phyloP scores from a whole-genome alignment of 2,888 invertebrate species.

The Desoria tigrina region DNA sequence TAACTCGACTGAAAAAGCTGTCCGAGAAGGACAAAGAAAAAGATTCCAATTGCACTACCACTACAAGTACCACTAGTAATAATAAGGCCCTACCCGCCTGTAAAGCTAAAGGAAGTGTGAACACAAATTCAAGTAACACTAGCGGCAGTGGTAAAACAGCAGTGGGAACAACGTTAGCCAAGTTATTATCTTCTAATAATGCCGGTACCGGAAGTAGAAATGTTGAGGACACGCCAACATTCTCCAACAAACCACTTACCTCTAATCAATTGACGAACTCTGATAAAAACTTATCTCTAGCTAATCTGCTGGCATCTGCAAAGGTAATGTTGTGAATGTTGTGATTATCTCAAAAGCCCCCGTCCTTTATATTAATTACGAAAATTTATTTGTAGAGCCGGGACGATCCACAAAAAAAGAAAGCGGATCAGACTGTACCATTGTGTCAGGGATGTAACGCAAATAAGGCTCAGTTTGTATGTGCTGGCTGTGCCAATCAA shows the following conservation, averaged over 20 bases:
- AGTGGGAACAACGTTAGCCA: conserved; percentile 43
- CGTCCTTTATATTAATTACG: not conserved
- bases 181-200: conserved; percentile 47
- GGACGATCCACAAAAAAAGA: conserved; percentile 44
- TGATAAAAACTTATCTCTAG: conserved; percentile 57
- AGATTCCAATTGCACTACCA: conserved; percentile 32
- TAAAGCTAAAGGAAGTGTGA: conserved; percentile 11
- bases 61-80: conserved; percentile 9
- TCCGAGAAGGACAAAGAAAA: conserved; percentile 51
- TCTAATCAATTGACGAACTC: conserved; percentile 28
- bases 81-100: not conserved
- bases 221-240: not conserved
- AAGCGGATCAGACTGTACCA: conserved; percentile 62
- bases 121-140: conserved; percentile 23
- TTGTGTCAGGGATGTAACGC: conserved; percentile 83
- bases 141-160: conserved; percentile 31
- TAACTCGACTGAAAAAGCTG: conserved; percentile 69
- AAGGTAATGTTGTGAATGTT: too few relatives aligned
- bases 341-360: too few relatives aligned
- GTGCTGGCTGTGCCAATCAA: conserved; percentile 86
- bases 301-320: conserved; percentile 61
- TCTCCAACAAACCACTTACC: conserved; percentile 8
- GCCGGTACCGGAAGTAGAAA: conserved; percentile 22
- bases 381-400: conserved; percentile 21
- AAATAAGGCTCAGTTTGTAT: conserved; percentile 80